Conservation (phyloP, 2,888 invertebrate species). For the Hirtodrosophila duncani region DNA sequence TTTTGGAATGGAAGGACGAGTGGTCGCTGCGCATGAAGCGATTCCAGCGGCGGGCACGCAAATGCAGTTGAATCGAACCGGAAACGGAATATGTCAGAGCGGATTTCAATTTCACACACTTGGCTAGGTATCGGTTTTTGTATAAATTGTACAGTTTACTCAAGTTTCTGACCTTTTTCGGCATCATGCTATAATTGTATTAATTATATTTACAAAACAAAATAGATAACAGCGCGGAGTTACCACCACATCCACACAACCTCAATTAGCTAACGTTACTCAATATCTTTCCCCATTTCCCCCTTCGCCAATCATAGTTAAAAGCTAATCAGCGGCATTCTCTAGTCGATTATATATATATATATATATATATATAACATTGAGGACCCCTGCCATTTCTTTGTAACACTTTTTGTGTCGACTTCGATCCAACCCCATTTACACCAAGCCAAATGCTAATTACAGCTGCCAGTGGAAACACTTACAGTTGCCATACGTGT, state of each 20-base stretch:
- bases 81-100: constrained; percentile 78
- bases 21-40: constrained; percentile 78
- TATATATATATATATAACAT: too few relatives aligned
- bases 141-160: constrained; percentile 78
- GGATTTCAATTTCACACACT: constrained; percentile 77
- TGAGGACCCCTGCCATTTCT: too few relatives aligned
- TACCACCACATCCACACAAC: constrained; percentile 9
- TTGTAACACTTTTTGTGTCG: background rate
- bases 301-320: too few relatives aligned
- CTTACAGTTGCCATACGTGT: constrained; percentile 5
- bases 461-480: too few relatives aligned
- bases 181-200: constrained; percentile 76
- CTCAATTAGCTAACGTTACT: too few relatives aligned
- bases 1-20: constrained; percentile 77
- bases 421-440: constrained; percentile 1
- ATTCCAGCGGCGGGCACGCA: constrained; percentile 77
- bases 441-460: constrained; percentile 52
- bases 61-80: constrained; percentile 78
- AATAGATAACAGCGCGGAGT: too few relatives aligned
- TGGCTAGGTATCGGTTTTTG: constrained; percentile 77
- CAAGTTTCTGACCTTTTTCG: constrained; percentile 77
- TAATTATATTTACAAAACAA: constrained; percentile 13
- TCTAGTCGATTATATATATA: too few relatives aligned
- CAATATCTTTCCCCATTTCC: too few relatives aligned
- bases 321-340: too few relatives aligned